A percentile compares a stretch with the other conserved stretches of the same genome.
Evolutionary conservation across 2,888 invertebrate genomes (phyloP).

Genomic region (Drosophila suboccidentalis): DNA sequence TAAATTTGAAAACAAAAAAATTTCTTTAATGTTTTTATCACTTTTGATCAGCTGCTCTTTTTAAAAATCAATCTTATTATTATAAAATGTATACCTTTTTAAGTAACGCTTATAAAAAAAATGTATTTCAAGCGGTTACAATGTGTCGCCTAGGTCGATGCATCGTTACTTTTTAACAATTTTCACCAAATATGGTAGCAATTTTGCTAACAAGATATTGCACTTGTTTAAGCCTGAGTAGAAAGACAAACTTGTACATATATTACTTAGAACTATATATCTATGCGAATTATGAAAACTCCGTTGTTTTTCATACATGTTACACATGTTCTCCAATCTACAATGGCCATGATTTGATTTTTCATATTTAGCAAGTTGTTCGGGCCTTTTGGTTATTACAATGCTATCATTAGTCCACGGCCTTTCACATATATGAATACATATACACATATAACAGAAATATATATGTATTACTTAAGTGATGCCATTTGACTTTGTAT

Average conservation of each 20-base stretch:
- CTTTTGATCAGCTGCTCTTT: too few species aligned
- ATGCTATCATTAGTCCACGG: constrained; percentile 37
- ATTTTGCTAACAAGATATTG: constrained; percentile 80
- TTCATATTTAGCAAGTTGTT: constrained; percentile 64
- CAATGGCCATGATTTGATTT: constrained; percentile 62
- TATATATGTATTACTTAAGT: constrained; percentile 1
- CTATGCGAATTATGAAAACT: constrained; percentile 72
- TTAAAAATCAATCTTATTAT: too few species aligned
- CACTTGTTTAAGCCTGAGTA: constrained; percentile 50
- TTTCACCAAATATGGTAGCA: constrained; percentile 82
- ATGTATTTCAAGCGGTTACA: neutral
- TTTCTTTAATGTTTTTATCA: too few species aligned
- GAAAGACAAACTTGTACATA: constrained; percentile 20
- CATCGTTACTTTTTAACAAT: constrained; percentile 56
- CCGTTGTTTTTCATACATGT: constrained; percentile 50
- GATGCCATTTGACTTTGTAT: constrained; percentile 27
- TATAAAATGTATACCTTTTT: too few species aligned
- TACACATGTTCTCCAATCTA: constrained; percentile 38
- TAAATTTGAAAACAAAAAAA: too few species aligned
- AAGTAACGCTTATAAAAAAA: neutral
- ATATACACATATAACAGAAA: neutral
- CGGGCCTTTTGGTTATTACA: constrained; percentile 35
- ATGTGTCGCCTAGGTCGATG: constrained; percentile 32
- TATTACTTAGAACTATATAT: constrained; percentile 29
- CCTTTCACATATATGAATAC: constrained; percentile 22